Evolutionary conservation across 2,113 vertebrate species (phyloP).

Genomic region (Prochilodus magdalenae): DNA sequence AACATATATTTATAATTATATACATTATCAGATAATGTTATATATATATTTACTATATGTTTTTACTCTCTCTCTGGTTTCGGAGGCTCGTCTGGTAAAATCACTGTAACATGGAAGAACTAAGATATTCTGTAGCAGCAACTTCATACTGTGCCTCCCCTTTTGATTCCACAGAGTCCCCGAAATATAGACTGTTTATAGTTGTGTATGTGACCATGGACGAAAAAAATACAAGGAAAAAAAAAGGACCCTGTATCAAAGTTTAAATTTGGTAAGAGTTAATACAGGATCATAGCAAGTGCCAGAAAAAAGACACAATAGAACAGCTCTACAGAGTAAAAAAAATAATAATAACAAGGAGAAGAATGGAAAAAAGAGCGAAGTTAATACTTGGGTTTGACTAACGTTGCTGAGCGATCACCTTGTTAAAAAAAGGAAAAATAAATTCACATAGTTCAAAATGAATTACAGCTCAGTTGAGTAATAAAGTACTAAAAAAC

Average conservation of each 20-base stretch:
- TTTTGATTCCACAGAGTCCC: constrained; percentile 96
- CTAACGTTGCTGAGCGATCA: constrained; percentile 86
- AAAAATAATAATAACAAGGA: constrained; percentile 65
- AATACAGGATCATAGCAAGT: constrained; percentile 83
- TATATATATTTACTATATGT: constrained; percentile 63
- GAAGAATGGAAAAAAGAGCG: constrained; percentile 75
- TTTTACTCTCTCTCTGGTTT: constrained; percentile 37
- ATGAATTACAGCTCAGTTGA: constrained; percentile 96
- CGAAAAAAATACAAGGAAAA: constrained; percentile 67
- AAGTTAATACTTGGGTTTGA: constrained; percentile 81
- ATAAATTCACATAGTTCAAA: constrained; percentile 93
- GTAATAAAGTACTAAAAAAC: constrained; percentile 99
- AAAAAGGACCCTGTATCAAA: constrained; percentile 67
- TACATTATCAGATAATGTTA: constrained; percentile 42
- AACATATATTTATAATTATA: constrained; percentile 52
- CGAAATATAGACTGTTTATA: constrained; percentile 78
- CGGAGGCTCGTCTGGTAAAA: constrained; percentile 68
- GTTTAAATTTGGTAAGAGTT: constrained; percentile 77
- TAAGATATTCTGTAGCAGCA: constrained; percentile 90
- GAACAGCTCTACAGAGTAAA: constrained; percentile 91
- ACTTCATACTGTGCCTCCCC: constrained; percentile 99
- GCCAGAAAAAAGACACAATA: constrained; percentile 65
- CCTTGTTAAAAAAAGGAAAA: constrained; percentile 87
- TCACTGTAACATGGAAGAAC: constrained; percentile 83
- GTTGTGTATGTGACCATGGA: constrained; percentile 72